Evolutionary conservation across 2,113 vertebrate species (phyloP), one percentile per base, ranked within the genome.

Genomic region (Azemiops feae): DNA sequence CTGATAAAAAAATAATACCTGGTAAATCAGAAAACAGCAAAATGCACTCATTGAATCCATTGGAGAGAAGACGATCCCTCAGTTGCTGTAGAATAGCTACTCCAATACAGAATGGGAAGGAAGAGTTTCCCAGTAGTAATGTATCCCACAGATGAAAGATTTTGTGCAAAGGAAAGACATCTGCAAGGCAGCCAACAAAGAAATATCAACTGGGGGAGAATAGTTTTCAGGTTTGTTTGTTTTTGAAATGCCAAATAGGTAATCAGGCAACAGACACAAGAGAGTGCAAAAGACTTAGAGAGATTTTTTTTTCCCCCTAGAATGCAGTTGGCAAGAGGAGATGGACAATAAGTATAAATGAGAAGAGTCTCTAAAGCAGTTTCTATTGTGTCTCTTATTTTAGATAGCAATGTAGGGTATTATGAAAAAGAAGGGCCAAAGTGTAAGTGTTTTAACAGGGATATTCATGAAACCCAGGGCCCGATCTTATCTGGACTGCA

Each of bases 71-170:
- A 6, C 99, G 98, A 95, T 99, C 99, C 45, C 99, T 97, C 39
- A 99, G 98, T 92, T 99, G 99, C 91, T 99, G 99, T 92, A 99
- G 96, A 95, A 99, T 99, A 91, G 99, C 99, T 92, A 99, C 99
- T 57, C 99, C 99, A 55, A 99, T 99, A 89, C 99, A 99, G 96
- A 99, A 99, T 0, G 99, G 99, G 93, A 99, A 99, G 25, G 99
- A 99, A 34, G 99, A 99, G 96, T 99, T 99, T 18, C 99, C 99
- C 96, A 99, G 98, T 6, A 99, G 97, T 74, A 99, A 97, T 0
- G 99, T 99, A 97, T 99, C 99, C 99, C 99, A 99, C 94, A 99
- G 96, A 97, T 99, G 99, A 96, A 99, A 99, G 96, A 99, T 99
- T 98, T 99, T 99, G 98, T 99, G 99, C 95, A 99, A 97, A 23